These are phyloP conservation scores for Acanthaster planci DNA, from an alignment of 35 echinoderm and acorn worm genomes.

Conservation along the genomic window DNA sequence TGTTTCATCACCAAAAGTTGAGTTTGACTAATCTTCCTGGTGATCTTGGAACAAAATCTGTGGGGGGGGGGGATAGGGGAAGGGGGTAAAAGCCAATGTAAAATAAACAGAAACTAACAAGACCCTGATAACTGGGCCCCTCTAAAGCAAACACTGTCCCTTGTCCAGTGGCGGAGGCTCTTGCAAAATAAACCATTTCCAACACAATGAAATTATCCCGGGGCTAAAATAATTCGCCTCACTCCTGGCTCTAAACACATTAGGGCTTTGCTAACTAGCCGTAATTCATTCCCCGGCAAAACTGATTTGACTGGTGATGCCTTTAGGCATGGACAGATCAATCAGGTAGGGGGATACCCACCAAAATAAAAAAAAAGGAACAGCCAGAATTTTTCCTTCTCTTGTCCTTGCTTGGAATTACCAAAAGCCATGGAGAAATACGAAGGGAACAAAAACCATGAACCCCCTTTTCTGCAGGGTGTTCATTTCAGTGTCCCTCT, in stretches of 20 bases:
- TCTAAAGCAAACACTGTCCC: constrained; percentile 5
- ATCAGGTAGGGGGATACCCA: neutral
- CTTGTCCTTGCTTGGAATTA: neutral
- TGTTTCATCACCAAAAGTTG: too few species aligned
- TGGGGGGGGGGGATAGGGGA: too few species aligned
- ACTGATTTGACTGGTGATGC: constrained; percentile 22
- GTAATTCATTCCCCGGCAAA: constrained; percentile 21
- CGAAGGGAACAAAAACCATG: too few species aligned
- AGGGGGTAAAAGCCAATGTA: neutral
- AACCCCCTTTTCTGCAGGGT: too few species aligned
- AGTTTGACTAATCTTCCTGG: too few species aligned
- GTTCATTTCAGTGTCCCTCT: too few species aligned
- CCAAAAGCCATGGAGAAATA: too few species aligned
- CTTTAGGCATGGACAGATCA: constrained; percentile 12
- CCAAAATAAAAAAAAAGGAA: too few species aligned
- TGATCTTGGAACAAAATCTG: too few species aligned
- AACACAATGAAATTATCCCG: constrained; percentile 15
- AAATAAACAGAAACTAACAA: constrained; percentile 25
- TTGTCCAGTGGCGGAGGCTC: neutral
- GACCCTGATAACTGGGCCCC: constrained; percentile 6
- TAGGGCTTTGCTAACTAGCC: constrained; percentile 30
- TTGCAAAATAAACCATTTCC: neutral
- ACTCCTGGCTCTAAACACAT: constrained; percentile 18
- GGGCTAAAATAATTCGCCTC: constrained; percentile 11
- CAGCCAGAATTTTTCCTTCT: neutral